These are phyloP conservation scores for Centroberyx gerrardi DNA, from an alignment of 2,797 vertebrate species.

Conservation along the genomic window DNA sequence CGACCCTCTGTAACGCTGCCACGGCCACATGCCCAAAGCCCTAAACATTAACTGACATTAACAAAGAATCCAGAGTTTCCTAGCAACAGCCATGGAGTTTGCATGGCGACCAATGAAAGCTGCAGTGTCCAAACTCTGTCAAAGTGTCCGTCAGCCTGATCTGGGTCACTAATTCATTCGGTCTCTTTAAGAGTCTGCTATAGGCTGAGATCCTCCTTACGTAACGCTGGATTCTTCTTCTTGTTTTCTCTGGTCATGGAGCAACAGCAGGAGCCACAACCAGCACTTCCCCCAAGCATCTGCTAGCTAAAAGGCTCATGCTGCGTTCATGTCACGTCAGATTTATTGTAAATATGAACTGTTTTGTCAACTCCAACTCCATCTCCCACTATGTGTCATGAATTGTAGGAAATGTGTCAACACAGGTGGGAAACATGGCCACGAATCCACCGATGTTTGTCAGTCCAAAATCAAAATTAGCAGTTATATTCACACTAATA, in stretches of 20 bases:
- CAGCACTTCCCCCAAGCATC: too few relatives aligned
- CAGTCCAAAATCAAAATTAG: too few relatives aligned
- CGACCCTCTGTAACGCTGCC: conserved; percentile 32
- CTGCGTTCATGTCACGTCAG: too few relatives aligned
- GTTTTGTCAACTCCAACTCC: too few relatives aligned
- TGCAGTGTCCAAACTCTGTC: background rate
- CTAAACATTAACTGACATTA: background rate
- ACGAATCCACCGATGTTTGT: too few relatives aligned
- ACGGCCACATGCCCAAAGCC: conserved; percentile 13
- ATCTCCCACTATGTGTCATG: too few relatives aligned
- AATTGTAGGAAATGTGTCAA: too few relatives aligned
- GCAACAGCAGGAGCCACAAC: conserved; percentile 23
- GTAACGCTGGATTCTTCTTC: conserved; percentile 46
- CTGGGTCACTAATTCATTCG: conserved; percentile 43
- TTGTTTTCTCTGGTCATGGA: background rate
- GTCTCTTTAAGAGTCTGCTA: conserved; percentile 3
- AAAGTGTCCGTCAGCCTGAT: conserved; percentile 11
- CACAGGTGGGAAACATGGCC: too few relatives aligned
- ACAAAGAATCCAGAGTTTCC: conserved; percentile 27
- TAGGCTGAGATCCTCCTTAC: conserved; percentile 9
- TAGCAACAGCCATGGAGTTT: conserved; percentile 28
- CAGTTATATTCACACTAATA: too few relatives aligned
- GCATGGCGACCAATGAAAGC: background rate
- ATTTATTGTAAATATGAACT: too few relatives aligned
- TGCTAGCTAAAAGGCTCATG: too few relatives aligned